Evolutionary conservation across 2,888 invertebrate species (phyloP).

Genomic region (Thereva nobilitata): DNA sequence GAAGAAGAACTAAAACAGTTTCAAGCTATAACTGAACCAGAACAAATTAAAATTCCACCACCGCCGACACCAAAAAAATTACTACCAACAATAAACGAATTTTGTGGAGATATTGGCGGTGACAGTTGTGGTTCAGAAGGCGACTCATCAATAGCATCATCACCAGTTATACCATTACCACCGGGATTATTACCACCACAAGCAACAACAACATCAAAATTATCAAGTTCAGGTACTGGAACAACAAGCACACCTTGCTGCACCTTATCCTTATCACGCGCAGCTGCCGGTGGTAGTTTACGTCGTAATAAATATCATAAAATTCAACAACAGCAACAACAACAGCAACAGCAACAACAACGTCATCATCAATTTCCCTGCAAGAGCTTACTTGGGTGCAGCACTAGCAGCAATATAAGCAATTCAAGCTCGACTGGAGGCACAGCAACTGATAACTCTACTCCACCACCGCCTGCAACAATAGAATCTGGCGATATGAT

Average conservation of each 20-base stretch:
- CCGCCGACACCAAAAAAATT: constrained; percentile 42
- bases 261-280: constrained; percentile 19
- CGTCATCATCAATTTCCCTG: constrained; percentile 32
- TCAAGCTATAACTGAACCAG: constrained; percentile 54
- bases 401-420: constrained; percentile 21
- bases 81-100: constrained; percentile 54
- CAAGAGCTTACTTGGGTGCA: constrained; percentile 18
- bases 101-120: constrained; percentile 46
- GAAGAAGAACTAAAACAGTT: constrained; percentile 57
- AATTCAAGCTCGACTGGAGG: background rate
- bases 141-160: constrained; percentile 18
- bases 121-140: constrained; percentile 42
- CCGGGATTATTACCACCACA: constrained; percentile 33
- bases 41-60: constrained; percentile 48
- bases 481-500: constrained; percentile 34
- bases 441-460: background rate
- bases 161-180: constrained; percentile 36
- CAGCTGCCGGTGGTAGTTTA: constrained; percentile 1
- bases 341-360: constrained; percentile 28
- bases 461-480: constrained; percentile 1
- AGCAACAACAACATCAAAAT: constrained; percentile 39
- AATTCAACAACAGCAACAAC: constrained; percentile 34
- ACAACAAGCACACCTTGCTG: constrained; percentile 4
- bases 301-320: constrained; percentile 34
- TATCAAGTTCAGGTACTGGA: constrained; percentile 40